These are phyloP conservation scores for Zaprionus taronus DNA, from an alignment of 1,140 invertebrate species.

Conservation along the genomic window DNA sequence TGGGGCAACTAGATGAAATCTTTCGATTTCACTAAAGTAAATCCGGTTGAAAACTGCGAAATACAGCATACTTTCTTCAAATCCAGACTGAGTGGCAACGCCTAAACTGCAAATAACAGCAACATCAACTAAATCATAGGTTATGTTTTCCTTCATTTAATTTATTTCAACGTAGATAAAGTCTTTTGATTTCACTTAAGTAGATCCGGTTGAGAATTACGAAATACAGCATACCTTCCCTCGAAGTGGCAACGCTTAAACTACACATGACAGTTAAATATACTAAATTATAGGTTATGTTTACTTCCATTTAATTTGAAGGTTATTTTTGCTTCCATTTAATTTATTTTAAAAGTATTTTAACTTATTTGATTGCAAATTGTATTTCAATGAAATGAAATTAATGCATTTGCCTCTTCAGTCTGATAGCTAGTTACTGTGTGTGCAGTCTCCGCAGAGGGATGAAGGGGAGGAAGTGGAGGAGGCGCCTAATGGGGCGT, in stretches of 20 bases:
- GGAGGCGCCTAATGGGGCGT: constrained; percentile 26
- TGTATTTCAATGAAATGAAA: neutral
- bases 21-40: constrained; percentile 7
- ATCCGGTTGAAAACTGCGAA: neutral
- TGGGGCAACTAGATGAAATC: constrained; percentile 18
- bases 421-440: neutral
- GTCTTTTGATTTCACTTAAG: too few species aligned
- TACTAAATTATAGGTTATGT: too few species aligned
- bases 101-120: neutral
- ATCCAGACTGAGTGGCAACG: neutral
- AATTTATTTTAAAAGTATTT: neutral
- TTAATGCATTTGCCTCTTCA: constrained; percentile 7
- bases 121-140: too few species aligned
- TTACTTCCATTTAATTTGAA: neutral
- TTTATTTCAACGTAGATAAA: too few species aligned
- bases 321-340: neutral
- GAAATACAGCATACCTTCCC: too few species aligned
- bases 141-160: too few species aligned
- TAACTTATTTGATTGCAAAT: neutral
- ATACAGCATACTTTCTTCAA: neutral
- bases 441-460: too few species aligned
- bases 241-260: too few species aligned
- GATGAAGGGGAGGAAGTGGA: neutral
- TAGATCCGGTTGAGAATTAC: too few species aligned
- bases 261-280: too few species aligned